Conservation (phyloP, 2,888 invertebrate species). For the Capitulum mitella region DNA sequence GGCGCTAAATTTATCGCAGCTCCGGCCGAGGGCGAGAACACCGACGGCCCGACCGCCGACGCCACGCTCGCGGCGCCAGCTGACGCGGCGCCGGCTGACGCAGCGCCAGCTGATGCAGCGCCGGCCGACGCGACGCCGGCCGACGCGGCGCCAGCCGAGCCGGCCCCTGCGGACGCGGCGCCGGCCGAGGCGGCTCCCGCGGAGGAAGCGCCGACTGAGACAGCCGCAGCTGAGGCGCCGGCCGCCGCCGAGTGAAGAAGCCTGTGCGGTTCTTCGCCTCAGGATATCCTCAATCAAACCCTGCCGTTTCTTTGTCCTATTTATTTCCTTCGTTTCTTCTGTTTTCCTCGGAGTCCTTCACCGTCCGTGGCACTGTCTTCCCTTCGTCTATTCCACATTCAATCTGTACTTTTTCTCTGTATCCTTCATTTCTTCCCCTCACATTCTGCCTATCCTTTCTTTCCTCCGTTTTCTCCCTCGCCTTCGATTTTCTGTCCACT, state of each 20-base stretch:
- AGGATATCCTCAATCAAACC: not conserved
- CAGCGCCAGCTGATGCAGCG: not conserved
- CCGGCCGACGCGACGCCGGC: not conserved
- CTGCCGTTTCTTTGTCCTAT: not conserved
- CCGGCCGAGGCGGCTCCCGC: not conserved
- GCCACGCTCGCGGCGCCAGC: not conserved
- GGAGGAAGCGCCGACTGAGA: not conserved
- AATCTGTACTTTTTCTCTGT: not conserved
- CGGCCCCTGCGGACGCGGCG: not conserved
- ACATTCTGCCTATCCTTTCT: no score
- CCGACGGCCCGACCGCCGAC: not conserved
- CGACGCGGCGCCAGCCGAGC: not conserved
- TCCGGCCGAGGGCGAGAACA: not conserved
- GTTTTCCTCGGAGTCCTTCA: not conserved
- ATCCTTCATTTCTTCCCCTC: not conserved
- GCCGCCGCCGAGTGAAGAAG: not conserved
- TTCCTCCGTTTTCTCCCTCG: not conserved
- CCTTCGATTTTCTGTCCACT: not conserved
- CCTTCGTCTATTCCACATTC: no score
- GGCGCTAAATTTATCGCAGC: not conserved
- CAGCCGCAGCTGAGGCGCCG: not conserved
- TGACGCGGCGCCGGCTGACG: not conserved
- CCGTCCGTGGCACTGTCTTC: not conserved
- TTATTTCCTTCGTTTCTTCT: not conserved
- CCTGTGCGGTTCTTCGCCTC: not conserved